Base-by-base conservation (phyloP, 2,113 vertebrate species). In the Carlito syrichta region DNA sequence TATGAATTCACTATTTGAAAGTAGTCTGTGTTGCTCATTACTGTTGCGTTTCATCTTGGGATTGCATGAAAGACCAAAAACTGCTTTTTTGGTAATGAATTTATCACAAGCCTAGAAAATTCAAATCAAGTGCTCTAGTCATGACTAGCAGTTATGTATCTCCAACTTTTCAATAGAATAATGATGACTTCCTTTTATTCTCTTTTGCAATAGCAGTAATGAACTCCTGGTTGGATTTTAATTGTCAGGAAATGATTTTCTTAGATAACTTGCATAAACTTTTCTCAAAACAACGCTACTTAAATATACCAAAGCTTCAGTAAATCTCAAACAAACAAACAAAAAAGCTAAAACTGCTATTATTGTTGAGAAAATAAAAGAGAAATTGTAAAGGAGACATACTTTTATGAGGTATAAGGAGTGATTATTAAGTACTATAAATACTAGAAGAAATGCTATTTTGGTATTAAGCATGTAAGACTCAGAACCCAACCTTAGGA, bases 161-260 rank as follows among this genome's bases (percentile, higher is more conserved):
- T 92, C n/a, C 69, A 50, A 0, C 13, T 73, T 69, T 96, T 96
- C 87, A 85, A n/a, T n/a, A 71, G 32, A 56, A 66, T n/a, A 12
- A 12, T 71, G 74, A 69, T 69, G 23, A 38, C 43, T 50, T 50
- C 7, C 6, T 60, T 93, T 95, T 77, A 22, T 52, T 94, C 43
- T 88, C 30, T 88, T 86, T 90, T 52, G 35, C 43, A 66, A 69
- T 20, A 91, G 30, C 48, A 62, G 40, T 19, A 86, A 89, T n/a
- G 43, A 96, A 69, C 7, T 86, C 87, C 77, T 84, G 16, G 68
- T 90, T 94, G 60, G 38, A 79, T 86, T 92, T 96, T n/a, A n/a
- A n/a, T n/a, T 86, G 56, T 79, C 50, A 95, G 68, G 17, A 96
- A 91, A 85, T 93, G 1, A 50, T 93, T 91, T 98, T 48, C 78